Evolutionary conservation across 2,797 vertebrate species (phyloP).

Genomic region (Lacerta agilis): DNA sequence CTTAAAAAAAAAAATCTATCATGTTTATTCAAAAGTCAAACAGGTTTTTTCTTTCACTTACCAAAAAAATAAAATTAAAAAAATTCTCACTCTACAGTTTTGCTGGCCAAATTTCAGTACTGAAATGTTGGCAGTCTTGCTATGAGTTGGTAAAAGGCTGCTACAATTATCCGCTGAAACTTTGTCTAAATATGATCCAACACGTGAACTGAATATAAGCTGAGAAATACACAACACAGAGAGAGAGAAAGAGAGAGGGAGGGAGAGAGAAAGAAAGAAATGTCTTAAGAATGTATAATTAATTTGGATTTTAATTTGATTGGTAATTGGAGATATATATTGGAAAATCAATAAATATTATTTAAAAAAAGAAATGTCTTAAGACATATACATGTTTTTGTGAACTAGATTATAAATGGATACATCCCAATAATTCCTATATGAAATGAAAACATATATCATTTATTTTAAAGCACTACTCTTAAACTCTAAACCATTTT

Average conservation of each 20-base stretch:
- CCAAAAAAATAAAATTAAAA: background rate
- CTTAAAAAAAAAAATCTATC: no score
- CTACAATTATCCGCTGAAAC: conserved; percentile 74
- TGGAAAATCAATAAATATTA: no score
- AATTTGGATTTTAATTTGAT: no score
- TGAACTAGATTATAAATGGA: conserved; percentile 57
- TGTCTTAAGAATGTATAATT: conserved; percentile 45
- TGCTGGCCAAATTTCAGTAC: conserved; percentile 66
- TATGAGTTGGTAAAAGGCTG: conserved; percentile 61
- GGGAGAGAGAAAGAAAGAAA: background rate
- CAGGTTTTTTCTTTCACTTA: conserved; percentile 59
- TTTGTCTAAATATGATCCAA: conserved; percentile 72
- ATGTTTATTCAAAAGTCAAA: conserved; percentile 64
- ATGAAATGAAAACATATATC: background rate
- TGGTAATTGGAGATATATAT: no score
- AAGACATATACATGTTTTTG: conserved; percentile 42
- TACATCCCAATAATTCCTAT: background rate
- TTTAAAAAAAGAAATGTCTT: conserved; percentile 23
- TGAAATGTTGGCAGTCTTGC: conserved; percentile 69
- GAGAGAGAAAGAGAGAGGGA: no score
- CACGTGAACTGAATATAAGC: conserved; percentile 67
- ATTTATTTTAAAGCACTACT: background rate
- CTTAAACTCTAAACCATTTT: background rate
- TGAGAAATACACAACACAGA: background rate
- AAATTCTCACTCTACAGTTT: conserved; percentile 54